Conservation (phyloP, 2,797 vertebrate genomes). For the Girardinus metallicus region DNA sequence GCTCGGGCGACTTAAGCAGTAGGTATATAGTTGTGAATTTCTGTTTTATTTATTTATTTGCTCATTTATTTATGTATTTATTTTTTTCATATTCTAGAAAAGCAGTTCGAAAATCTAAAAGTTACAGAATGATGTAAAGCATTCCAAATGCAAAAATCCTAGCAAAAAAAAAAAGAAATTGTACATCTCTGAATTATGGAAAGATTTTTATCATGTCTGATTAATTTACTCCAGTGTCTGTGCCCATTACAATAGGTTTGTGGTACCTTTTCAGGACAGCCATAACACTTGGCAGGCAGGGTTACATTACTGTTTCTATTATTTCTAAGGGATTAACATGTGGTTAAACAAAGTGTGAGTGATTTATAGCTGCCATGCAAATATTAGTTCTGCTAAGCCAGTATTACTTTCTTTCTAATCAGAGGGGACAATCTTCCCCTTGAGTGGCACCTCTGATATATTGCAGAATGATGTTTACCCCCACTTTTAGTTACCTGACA, state of each 20-base stretch:
- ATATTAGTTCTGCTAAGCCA: slow-evolving; percentile 81
- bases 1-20: slow-evolving; percentile 57
- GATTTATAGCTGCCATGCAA: slow-evolving; percentile 77
- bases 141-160: no score
- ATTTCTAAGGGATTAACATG: slow-evolving; percentile 56
- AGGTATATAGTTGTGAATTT: slow-evolving; percentile 57
- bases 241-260: slow-evolving; percentile 37
- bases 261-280: slow-evolving; percentile 31
- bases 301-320: slow-evolving; percentile 36
- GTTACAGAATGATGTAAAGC: slow-evolving; percentile 14
- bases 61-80: slow-evolving; percentile 18
- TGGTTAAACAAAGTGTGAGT: slow-evolving; percentile 72
- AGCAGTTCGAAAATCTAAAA: slow-evolving; percentile 29
- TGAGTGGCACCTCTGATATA: slow-evolving; percentile 68
- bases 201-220: slow-evolving; percentile 16
- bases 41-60: not conserved
- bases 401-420: slow-evolving; percentile 70
- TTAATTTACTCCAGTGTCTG: slow-evolving; percentile 26
- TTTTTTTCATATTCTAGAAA: slow-evolving; percentile 36
- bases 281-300: slow-evolving; percentile 23
- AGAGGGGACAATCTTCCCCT: slow-evolving; percentile 59
- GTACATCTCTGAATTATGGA: not conserved
- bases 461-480: slow-evolving; percentile 74
- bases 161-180: slow-evolving; percentile 1
- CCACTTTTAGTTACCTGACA: slow-evolving; percentile 61